Base-by-base conservation (phyloP, 2,113 vertebrate species). In the Calonectris borealis region DNA sequence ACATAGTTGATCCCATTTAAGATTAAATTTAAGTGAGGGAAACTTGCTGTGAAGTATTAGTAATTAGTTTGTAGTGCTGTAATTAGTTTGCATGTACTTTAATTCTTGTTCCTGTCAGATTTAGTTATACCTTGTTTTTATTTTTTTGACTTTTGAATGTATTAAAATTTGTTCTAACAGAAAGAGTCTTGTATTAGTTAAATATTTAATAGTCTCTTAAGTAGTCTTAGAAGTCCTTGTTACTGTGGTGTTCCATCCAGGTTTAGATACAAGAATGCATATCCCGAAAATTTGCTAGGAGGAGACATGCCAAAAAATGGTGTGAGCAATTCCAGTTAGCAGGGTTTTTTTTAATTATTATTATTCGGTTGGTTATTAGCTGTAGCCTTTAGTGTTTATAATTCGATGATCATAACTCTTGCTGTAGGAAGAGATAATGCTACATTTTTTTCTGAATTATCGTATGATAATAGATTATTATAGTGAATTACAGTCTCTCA, bases 311-410 rank as follows among this genome's bases (percentile, higher is more conserved):
- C 25, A 62, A 70, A 83, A 69, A 73, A 68, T 49, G 11, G 3
- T 69, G 51, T 60, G n/a, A 81, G 55, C 54, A 72, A 61, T 86
- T 86, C 32, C 40, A 61, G 6, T 86, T 80, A 77, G 16, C 27
- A 65, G 24, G 3, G 2, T 0, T 2, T 29, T 32, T 60, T 75
- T 1, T 7, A 36, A 5, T 34, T 83, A 7, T 51, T 77, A 7
- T 76, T 81, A 27, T 40, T 91, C 1, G 2, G 3, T 66, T 83
- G 25, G 7, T 90, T 82, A 49, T 86, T 86, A 65, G 60, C 29
- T 48, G 38, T 76, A 79, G 8, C 13, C 29, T 86, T 19, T 68
- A 64, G 34, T 40, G n/a, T 61, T 88, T 88, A 26, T 65, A 55
- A 76, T 86, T 69, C 9, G 16, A 19, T 85, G 6, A 15, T 19